Evolutionary conservation across 2,888 invertebrate genomes (phyloP), one percentile per base, ranked within the genome.

Genomic region (Drosophila histrio): DNA sequence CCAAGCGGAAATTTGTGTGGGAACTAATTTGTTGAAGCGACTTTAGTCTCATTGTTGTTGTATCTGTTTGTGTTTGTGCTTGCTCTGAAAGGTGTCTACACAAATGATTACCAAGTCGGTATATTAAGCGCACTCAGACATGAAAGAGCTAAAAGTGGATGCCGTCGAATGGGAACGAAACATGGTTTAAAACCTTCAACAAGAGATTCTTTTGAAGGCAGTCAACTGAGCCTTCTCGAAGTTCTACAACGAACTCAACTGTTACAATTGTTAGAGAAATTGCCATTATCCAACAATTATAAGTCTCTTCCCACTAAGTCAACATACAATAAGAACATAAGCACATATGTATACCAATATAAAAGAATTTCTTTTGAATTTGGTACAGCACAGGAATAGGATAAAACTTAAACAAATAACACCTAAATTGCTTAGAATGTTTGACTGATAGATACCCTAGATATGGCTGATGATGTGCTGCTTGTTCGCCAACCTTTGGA

Each of bases 1-100:
- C 17, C 43, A 64, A 53, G 56, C 85, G 83, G 83, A 86, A 82
- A 79, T 77, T 69, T 71, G 72, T 72, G 82, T 82, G 82, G 72
- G 82, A 82, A 84, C 71, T 64, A 53, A 59, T 61, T 66, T 39
- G 62, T 36, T 63, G 26, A 39, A 30, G 30, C 7, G 19, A 44
- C 36, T 41, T 30, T 50, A 28, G 43, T 36, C 30, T 44, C 41
- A 46, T 69, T 65, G 57, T 62, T 50, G 46, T 32, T 61, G 38
- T 17, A 39, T 66, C 26, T 44, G 9, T 28, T 36, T 3, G 6
- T 58, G 13, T 24, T 41, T 17, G 32, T 21, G 32, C 21, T 19
- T 57, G 52, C 50, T 41, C 38, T 49, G 26, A 68, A 47, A 79
- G 70, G 68, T 71, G 81, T 77, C 71, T 68, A 59, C 61, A 54